Conservation (phyloP, 2,888 invertebrate genomes). For the Melinopterus prodromus region DNA sequence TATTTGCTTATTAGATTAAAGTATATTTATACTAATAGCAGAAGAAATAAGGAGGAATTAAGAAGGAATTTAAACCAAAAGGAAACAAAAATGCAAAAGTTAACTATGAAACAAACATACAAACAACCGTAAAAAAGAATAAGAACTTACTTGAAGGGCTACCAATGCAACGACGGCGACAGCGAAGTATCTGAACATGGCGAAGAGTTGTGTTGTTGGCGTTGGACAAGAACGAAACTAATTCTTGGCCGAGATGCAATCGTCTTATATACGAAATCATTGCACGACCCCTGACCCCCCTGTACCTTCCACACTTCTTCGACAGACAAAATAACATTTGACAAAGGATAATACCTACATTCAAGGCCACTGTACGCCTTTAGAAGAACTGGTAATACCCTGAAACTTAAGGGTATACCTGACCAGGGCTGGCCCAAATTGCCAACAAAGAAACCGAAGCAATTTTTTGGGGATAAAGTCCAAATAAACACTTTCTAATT, state of each 20-base stretch:
- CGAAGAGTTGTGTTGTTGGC: not conserved
- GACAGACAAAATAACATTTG: not conserved
- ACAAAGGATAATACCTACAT: not conserved
- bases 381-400: not conserved
- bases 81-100: not conserved
- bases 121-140: not conserved
- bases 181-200: not conserved
- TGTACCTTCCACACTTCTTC: not conserved
- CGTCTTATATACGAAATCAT: not conserved
- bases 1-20: too few species aligned
- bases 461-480: not conserved
- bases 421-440: not conserved
- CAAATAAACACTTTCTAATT: not conserved
- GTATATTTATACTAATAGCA: too few species aligned
- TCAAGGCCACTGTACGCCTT: not conserved
- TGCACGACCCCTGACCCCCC: not conserved
- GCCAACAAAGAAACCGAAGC: not conserved
- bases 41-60: too few species aligned
- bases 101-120: not conserved
- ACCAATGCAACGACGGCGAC: constrained; percentile 16
- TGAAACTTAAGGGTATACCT: not conserved
- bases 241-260: not conserved
- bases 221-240: not conserved
- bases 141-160: constrained; percentile 13
- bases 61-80: too few species aligned